These are phyloP conservation scores for Laodelphax striatellus DNA, from an alignment of 1,140 invertebrate genomes.

Conservation along the genomic window DNA sequence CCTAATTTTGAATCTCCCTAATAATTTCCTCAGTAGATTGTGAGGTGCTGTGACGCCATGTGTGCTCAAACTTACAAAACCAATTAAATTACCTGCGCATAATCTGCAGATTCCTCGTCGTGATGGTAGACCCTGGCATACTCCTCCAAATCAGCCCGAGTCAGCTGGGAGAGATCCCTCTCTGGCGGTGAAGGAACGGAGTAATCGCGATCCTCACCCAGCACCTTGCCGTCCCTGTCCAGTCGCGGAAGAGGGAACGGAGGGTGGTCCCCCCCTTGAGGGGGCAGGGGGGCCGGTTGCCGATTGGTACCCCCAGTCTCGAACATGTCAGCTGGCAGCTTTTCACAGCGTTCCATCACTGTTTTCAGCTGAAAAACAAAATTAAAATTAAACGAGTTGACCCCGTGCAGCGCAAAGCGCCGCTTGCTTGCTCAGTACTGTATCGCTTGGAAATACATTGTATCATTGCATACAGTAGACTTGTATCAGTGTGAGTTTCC, in stretches of 20 bases:
- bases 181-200: constrained; percentile 63
- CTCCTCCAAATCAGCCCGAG: constrained; percentile 57
- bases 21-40: no score
- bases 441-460: no score
- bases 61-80: no score
- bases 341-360: constrained; percentile 62
- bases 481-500: no score
- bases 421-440: no score
- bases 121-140: constrained; percentile 47
- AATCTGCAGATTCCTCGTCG: no score
- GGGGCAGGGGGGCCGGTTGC: neutral
- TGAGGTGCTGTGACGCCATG: no score
- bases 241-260: constrained; percentile 43
- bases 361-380: constrained; percentile 46
- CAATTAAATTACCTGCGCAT: no score
- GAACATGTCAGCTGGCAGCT: constrained; percentile 50
- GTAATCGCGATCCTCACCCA: constrained; percentile 52
- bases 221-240: constrained; percentile 49
- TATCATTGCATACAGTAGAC: no score
- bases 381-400: neutral
- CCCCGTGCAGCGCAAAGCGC: no score
- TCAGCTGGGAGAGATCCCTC: constrained; percentile 44
- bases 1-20: no score
- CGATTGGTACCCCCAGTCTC: constrained; percentile 33
- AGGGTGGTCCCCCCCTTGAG: constrained; percentile 29